Evolutionary conservation across 2,797 vertebrate species (phyloP).

Genomic region (Gastrophryne carolinensis): DNA sequence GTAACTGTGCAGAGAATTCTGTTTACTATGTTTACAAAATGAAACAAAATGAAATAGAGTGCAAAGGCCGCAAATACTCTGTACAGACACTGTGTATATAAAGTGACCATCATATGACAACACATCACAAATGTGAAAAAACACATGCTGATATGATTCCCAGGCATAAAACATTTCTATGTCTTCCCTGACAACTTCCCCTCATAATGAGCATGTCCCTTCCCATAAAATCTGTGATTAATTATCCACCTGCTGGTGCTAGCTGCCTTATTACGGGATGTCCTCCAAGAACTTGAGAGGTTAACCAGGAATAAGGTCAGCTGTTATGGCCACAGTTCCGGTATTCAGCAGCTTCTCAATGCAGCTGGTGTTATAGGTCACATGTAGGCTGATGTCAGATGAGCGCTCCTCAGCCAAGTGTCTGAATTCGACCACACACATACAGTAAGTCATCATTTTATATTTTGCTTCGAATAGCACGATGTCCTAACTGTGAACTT

Average conservation of each 20-base stretch:
- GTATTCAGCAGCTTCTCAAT: constrained; percentile 10
- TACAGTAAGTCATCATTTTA: too few species aligned
- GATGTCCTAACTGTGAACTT: too few species aligned
- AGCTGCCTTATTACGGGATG: constrained; percentile 8
- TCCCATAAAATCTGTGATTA: constrained; percentile 8
- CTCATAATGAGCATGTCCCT: background rate
- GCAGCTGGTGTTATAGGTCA: background rate
- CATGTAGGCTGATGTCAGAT: background rate
- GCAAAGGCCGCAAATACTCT: too few species aligned
- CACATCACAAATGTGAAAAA: too few species aligned
- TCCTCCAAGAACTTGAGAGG: constrained; percentile 15
- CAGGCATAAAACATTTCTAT: background rate
- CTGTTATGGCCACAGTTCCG: constrained; percentile 1
- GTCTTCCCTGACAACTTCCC: background rate
- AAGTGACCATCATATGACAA: too few species aligned
- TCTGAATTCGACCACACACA: too few species aligned
- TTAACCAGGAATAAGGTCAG: constrained; percentile 13
- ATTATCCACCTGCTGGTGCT: constrained; percentile 14
- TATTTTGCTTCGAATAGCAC: too few species aligned
- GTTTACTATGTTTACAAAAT: too few species aligned
- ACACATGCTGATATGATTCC: background rate
- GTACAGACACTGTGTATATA: too few species aligned
- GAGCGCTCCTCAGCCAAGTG: background rate
- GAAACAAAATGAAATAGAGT: too few species aligned
- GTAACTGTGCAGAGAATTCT: too few species aligned